Evolutionary conservation across 30 jellyfish, hydroid and myxozoan species (phyloP).

Genomic region (Aurelia aurita complex sp. Pacific): DNA sequence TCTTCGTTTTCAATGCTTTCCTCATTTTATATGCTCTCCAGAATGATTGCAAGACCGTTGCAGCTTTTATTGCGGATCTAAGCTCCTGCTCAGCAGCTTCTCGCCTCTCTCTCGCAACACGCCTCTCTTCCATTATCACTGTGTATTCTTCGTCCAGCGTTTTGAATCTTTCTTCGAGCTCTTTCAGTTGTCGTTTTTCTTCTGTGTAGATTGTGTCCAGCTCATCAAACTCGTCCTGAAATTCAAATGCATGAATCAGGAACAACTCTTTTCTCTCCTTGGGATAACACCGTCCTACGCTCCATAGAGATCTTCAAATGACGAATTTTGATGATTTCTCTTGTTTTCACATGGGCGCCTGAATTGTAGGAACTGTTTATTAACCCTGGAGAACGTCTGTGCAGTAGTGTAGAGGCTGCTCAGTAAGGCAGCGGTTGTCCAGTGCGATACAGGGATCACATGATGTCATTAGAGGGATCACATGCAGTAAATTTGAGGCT

Average conservation of each 20-base stretch:
- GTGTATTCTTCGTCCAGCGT: slow-evolving; percentile 77
- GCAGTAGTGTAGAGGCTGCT: too few relatives aligned
- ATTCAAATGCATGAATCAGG: neutral
- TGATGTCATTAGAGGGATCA: too few relatives aligned
- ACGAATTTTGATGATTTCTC: too few relatives aligned
- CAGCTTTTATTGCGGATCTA: slow-evolving; percentile 88
- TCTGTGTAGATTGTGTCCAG: slow-evolving; percentile 75
- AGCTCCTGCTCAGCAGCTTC: slow-evolving; percentile 91
- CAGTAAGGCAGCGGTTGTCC: too few relatives aligned
- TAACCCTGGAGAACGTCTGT: too few relatives aligned
- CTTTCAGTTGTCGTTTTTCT: slow-evolving; percentile 86
- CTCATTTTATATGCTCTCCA: slow-evolving; percentile 96
- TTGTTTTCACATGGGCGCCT: too few relatives aligned
- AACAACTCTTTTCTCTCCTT: too few relatives aligned
- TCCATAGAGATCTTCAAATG: too few relatives aligned
- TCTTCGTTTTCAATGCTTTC: slow-evolving; percentile 83
- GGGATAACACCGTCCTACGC: too few relatives aligned
- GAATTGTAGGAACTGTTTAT: too few relatives aligned
- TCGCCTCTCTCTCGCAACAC: slow-evolving; percentile 85
- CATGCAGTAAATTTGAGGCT: too few relatives aligned
- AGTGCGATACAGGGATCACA: too few relatives aligned
- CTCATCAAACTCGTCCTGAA: slow-evolving; percentile 93
- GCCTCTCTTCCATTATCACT: slow-evolving; percentile 83
- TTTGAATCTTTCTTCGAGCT: slow-evolving; percentile 77
- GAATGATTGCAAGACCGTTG: slow-evolving; percentile 85